phyloP scores from a whole-genome alignment of 2,888 invertebrate species.

The Papilio elwesi region DNA sequence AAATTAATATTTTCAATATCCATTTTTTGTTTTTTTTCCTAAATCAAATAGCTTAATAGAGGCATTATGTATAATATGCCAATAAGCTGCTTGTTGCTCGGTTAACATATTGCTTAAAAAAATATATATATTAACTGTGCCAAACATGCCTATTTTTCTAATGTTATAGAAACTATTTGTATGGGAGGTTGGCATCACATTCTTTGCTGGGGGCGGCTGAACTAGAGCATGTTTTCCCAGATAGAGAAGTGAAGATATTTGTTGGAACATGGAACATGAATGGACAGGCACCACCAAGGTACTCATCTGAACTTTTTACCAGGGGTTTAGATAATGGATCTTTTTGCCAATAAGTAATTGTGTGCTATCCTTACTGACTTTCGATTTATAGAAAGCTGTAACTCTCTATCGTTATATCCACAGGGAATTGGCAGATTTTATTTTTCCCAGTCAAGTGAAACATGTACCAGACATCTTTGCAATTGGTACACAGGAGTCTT shows the following conservation, averaged over 20 bases:
- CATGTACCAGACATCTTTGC: conserved; percentile 96
- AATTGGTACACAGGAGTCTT: conserved; percentile 97
- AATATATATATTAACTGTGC: conserved; percentile 3
- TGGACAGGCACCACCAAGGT: conserved; percentile 93
- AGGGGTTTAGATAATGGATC: no score
- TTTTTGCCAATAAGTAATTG: no score
- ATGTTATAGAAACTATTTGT: conserved; percentile 87
- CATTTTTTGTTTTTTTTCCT: neutral
- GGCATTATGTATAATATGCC: conserved; percentile 13
- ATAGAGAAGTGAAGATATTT: conserved; percentile 93
- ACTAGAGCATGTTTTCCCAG: conserved; percentile 93
- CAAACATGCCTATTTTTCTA: conserved; percentile 5
- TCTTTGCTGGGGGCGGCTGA: conserved; percentile 93
- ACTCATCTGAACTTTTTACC: conserved; percentile 48
- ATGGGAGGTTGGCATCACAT: conserved; percentile 91
- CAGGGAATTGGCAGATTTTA: conserved; percentile 94
- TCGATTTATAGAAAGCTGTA: no score
- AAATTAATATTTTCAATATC: no score
- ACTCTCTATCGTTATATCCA: conserved; percentile 46
- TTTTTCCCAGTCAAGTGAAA: conserved; percentile 92
- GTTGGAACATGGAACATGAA: conserved; percentile 99
- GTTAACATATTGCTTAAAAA: conserved; percentile 22
- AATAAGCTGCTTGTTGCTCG: conserved; percentile 32
- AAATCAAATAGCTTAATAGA: neutral
- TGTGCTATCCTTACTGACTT: no score